These are phyloP conservation scores for Aleadryas rufinucha DNA, from an alignment of 2,113 vertebrate genomes.

Conservation along the genomic window DNA sequence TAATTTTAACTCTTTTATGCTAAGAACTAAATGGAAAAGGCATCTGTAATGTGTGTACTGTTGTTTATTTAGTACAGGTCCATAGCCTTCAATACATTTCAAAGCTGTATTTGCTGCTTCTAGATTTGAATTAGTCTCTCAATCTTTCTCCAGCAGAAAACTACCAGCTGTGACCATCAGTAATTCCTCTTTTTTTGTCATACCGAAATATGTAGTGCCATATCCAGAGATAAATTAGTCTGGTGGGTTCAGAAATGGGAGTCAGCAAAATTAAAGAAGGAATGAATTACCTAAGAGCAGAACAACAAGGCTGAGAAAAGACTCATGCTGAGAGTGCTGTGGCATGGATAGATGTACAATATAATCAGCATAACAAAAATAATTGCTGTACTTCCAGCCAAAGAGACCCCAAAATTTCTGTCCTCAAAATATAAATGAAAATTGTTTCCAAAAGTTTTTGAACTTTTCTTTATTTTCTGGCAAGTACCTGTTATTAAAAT, in stretches of 20 bases:
- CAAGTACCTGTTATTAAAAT: not conserved
- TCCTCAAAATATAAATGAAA: not conserved
- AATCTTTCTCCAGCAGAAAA: not conserved
- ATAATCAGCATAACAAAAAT: not conserved
- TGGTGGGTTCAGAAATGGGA: not conserved
- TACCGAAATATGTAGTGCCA: not conserved
- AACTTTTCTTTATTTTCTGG: not conserved
- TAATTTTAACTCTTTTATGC: not conserved
- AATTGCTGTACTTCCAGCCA: not conserved
- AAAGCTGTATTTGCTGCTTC: not conserved
- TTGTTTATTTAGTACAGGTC: not conserved
- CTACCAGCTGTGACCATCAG: not conserved
- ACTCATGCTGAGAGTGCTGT: not conserved
- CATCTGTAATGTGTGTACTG: not conserved
- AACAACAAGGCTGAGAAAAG: not conserved
- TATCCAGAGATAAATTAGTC: slow-evolving; percentile 13
- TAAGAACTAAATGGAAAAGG: not conserved
- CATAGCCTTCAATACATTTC: not conserved
- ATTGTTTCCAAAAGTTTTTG: not conserved
- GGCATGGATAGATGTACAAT: not conserved
- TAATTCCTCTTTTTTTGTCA: not conserved
- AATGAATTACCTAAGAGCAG: not conserved
- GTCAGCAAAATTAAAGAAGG: slow-evolving; percentile 25
- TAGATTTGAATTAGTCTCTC: slow-evolving; percentile 3
- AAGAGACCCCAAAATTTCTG: not conserved